These are phyloP conservation scores for Sycobia sp. DNA, from an alignment of 1,140 invertebrate genomes.

Conservation along the genomic window DNA sequence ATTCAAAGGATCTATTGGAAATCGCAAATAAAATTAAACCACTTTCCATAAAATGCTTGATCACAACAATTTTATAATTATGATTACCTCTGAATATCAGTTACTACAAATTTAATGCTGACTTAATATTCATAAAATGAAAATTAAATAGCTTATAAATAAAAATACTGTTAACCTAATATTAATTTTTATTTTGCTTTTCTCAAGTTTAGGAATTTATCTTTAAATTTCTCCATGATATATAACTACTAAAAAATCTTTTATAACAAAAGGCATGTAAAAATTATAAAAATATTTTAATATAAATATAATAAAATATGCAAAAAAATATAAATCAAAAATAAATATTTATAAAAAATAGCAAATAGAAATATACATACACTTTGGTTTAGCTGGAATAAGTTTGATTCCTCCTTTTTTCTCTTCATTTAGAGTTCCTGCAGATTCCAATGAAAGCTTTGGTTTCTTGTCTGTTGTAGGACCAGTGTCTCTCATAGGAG, in stretches of 20 bases:
- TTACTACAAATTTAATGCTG: constrained; percentile 20
- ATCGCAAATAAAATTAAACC: constrained; percentile 2
- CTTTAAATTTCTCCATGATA: not conserved
- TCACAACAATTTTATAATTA: constrained; percentile 2
- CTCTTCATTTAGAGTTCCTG: constrained; percentile 61
- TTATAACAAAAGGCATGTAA: constrained; percentile 6
- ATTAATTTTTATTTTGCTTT: not conserved
- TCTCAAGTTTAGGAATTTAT: not conserved
- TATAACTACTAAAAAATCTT: constrained; percentile 13
- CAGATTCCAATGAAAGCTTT: constrained; percentile 63
- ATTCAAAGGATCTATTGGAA: constrained; percentile 21
- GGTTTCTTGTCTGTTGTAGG: constrained; percentile 77
- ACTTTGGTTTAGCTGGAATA: constrained; percentile 84
- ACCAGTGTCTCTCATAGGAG: constrained; percentile 63
- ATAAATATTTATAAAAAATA: too few relatives aligned
- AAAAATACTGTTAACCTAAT: constrained; percentile 1
- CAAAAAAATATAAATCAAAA: not conserved
- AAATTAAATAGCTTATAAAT: not conserved
- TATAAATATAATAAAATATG: constrained; percentile 10
- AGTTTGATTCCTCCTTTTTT: constrained; percentile 81
- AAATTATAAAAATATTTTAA: not conserved
- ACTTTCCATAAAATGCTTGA: constrained; percentile 5
- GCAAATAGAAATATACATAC: constrained; percentile 77
- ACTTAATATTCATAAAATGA: not conserved
- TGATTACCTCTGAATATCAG: constrained; percentile 21